These are phyloP conservation scores for Hypanus sabinus DNA, from an alignment of 2,113 vertebrate species.

Conservation along the genomic window DNA sequence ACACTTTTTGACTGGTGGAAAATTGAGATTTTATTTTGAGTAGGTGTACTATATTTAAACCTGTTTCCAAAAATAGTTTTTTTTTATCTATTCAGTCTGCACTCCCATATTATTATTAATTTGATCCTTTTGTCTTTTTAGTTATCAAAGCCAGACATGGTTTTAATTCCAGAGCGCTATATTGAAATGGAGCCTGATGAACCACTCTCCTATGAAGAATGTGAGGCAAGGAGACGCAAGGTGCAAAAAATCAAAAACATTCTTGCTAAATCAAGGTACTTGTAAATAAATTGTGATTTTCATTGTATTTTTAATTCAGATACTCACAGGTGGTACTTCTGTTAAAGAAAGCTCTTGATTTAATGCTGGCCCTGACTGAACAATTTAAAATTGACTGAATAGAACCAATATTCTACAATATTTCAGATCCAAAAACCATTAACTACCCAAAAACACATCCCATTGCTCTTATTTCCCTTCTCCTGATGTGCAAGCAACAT, in stretches of 20 bases:
- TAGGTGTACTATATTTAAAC: neutral
- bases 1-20: neutral
- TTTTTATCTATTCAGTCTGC: neutral
- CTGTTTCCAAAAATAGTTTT: neutral
- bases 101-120: neutral
- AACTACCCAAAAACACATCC: neutral
- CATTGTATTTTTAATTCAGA: slow-evolving; percentile 37
- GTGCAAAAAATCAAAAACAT: slow-evolving; percentile 91
- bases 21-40: neutral
- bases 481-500: too few species aligned
- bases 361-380: neutral
- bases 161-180: slow-evolving; percentile 85
- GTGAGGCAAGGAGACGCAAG: slow-evolving; percentile 79
- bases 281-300: slow-evolving; percentile 37
- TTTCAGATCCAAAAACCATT: neutral
- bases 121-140: slow-evolving; percentile 44
- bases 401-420: neutral
- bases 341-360: neutral
- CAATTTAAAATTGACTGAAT: neutral
- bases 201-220: slow-evolving; percentile 78
- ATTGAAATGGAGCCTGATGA: slow-evolving; percentile 84
- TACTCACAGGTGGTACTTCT: neutral
- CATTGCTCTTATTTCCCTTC: neutral
- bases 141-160: slow-evolving; percentile 86
- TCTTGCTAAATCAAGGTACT: slow-evolving; percentile 84